Percentiles rank a stretch among this genome's conserved stretches.
phyloP scores from a whole-genome alignment of 2,888 invertebrate genomes.

The Rhabditophanes sp. region DNA sequence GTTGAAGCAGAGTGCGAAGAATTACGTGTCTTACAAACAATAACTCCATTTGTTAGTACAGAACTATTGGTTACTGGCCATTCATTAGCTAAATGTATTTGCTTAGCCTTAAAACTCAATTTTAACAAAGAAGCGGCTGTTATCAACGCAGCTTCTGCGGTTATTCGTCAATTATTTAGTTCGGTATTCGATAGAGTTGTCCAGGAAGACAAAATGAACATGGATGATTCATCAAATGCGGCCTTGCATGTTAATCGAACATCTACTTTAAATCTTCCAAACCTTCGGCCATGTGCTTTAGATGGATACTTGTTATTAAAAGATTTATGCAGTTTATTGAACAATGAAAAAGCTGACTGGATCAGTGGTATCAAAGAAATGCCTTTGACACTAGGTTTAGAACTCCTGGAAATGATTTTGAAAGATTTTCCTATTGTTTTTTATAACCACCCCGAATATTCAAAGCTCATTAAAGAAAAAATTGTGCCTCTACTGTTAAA shows the following conservation, averaged over 20 bases:
- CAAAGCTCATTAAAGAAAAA: slow-evolving; percentile 78
- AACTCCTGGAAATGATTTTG: slow-evolving; percentile 77
- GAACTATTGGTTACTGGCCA: slow-evolving; percentile 84
- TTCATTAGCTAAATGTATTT: slow-evolving; percentile 78
- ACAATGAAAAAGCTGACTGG: slow-evolving; percentile 83
- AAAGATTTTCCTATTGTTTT: slow-evolving; percentile 50
- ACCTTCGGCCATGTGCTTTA: slow-evolving; percentile 47
- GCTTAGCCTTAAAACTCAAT: slow-evolving; percentile 87
- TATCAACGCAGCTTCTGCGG: slow-evolving; percentile 90
- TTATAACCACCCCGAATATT: slow-evolving; percentile 57
- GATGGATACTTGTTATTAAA: slow-evolving; percentile 89
- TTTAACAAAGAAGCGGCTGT: slow-evolving; percentile 83
- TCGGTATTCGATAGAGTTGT: slow-evolving; percentile 52
- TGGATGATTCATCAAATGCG: slow-evolving; percentile 18
- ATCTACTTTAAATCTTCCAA: slow-evolving; percentile 55
- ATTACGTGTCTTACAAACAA: slow-evolving; percentile 72
- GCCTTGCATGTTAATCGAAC: neutral
- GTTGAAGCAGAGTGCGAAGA: slow-evolving; percentile 88
- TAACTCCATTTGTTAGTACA: slow-evolving; percentile 81
- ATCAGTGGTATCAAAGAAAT: slow-evolving; percentile 85
- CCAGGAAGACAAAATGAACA: slow-evolving; percentile 36
- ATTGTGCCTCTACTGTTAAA: slow-evolving; percentile 96
- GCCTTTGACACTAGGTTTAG: slow-evolving; percentile 86
- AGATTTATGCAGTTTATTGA: slow-evolving; percentile 47
- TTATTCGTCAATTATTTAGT: slow-evolving; percentile 81